Base-by-base conservation (phyloP, 2,888 invertebrate species). In the Conops quadrifasciatus region DNA sequence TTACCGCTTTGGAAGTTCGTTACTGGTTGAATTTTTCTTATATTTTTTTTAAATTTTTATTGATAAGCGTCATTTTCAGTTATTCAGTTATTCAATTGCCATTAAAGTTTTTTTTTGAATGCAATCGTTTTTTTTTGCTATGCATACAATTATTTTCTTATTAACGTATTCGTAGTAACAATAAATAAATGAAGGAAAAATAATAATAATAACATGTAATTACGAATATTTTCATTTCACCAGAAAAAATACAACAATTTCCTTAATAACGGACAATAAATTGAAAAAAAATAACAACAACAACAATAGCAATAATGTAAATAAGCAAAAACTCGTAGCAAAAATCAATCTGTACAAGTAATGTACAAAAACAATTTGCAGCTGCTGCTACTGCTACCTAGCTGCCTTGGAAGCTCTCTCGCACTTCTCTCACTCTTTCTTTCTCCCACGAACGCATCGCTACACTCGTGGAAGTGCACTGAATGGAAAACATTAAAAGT, bases 201-300 rank as follows among this genome's bases (percentile, higher is more conserved):
- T n/a, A 51, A 51, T 19, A 51, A 2, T n/a, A n/a, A n/a, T n/a
- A n/a, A n/a, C n/a, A n/a, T n/a, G n/a, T n/a, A n/a, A n/a, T n/a
- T 30, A 36, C 36, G 60, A 60, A 60, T 4, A 60, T 28, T 62
- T 45, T 62, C 21, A 45, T 62, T 43, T 43, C 43, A n/a, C 43
- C 19, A 62, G 15, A 56, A 56, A 21, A 56, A 56, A 24, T 26
- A 19, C 21, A 5, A 51, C 19, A n/a, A 13, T 56, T 2, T 16
- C 24, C 21, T 26, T 26, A 21, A 56, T 26, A 13, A 26, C 26
- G 26, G 2, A 56, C 21, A 26, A 13, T 26, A 2, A 56, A 26
- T 15, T 26, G 56, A 13, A 56, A 26, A 26, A 26, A 15, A 51
- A 51, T 21, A 51, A 51, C 5, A 51, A 51, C 11, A 49, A 49